Evolutionary conservation across 1,140 invertebrate species (phyloP), one percentile per base, ranked within the genome.

Genomic region (Drosophila watanabei): DNA sequence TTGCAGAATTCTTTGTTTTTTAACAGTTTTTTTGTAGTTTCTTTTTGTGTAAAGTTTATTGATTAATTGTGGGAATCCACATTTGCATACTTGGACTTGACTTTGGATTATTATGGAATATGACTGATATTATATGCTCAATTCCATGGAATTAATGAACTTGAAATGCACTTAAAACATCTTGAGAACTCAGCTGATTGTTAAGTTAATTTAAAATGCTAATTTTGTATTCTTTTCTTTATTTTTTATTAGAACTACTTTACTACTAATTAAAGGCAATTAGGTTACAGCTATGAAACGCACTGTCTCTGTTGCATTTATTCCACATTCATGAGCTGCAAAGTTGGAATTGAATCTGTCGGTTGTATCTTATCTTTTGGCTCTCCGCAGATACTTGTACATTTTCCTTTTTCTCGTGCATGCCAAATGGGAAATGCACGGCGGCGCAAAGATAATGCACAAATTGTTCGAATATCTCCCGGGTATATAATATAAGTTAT

Each of bases 391-490:
- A 32, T 48, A 70, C 24, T 51, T 49, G 39, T 49, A 51, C 16
- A 35, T n/a, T 43, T 16, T n/a, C n/a, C n/a, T n/a, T 20, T 32
- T 24, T 24, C n/a, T n/a, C n/a, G 11, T 52, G 16, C 61, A 54
- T 46, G 64, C 49, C 63, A 39, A 39, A 35, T 35, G 68, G 37
- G 43, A 72, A 56, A 46, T 71, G 65, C 64, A 37, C 65, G 35
- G 49, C 32, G 10, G 11, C 7, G n/a, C 30, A n/a, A 43, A 73
- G 70, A 73, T 72, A 60, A 72, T 37, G 16, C 58, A 49, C 48
- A 54, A 82, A 82, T 79, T 83, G 43, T 75, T 83, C 43, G 78
- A 83, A 83, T 80, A 59, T 61, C 33, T 56, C 33, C 16, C 0
- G 8, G 10, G 5, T 52, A 52, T 52, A 52, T 18, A n/a, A 20